Conservation (phyloP, 2,888 invertebrate genomes). For the Arctia plantaginis region DNA sequence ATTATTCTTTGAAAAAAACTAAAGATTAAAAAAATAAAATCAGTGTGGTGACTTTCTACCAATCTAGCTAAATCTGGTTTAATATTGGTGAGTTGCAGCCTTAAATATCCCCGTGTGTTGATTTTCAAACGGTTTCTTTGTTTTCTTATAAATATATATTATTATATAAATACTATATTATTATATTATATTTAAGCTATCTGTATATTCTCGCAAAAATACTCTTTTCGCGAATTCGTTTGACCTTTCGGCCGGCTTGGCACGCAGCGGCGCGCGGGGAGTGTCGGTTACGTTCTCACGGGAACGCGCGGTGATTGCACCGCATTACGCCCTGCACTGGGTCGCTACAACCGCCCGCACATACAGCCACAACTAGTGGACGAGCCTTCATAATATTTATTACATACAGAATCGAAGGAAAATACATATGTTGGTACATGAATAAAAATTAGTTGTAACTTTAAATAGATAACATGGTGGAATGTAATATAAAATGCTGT, state of each 20-base stretch:
- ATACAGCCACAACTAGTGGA: constrained; percentile 58
- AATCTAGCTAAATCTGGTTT: too few species aligned
- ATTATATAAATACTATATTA: too few species aligned
- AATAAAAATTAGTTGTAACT: not conserved
- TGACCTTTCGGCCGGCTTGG: constrained; percentile 70
- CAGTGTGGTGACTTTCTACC: too few species aligned
- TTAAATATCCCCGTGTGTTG: too few species aligned
- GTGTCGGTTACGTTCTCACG: constrained; percentile 80
- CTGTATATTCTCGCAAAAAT: not conserved
- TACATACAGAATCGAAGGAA: not conserved
- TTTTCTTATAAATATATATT: too few species aligned
- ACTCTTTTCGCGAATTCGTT: constrained; percentile 47
- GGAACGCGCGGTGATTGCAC: constrained; percentile 82
- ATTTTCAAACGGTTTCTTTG: too few species aligned
- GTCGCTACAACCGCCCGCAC: constrained; percentile 65
- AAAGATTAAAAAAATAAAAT: too few species aligned
- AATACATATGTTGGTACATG: not conserved
- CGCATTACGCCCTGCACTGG: constrained; percentile 77
- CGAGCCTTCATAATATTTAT: constrained; percentile 39
- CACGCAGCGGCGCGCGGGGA: constrained; percentile 59
- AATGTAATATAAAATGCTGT: not conserved
- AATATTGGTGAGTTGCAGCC: too few species aligned
- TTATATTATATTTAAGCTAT: not conserved
- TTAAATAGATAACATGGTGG: not conserved
- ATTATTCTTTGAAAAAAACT: too few species aligned